Percentiles rank a stretch among this genome's conserved stretches.
Evolutionary conservation across 2,797 vertebrate genomes (phyloP).

Genomic region (Adrianichthys oophorus): DNA sequence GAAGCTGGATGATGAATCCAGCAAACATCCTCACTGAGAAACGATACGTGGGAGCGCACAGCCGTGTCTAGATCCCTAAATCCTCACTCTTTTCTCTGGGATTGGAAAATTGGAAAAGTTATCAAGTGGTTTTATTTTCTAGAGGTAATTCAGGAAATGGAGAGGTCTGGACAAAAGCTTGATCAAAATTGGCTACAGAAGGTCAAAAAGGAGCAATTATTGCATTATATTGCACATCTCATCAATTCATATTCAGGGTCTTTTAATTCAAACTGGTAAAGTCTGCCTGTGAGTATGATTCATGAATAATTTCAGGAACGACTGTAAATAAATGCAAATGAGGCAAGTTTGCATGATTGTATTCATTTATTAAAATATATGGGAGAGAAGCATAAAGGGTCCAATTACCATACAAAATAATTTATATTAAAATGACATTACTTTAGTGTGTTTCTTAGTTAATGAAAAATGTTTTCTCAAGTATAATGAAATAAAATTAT

Average conservation of each 20-base stretch:
- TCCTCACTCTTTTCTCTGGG: neutral
- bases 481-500: no score
- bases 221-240: no score
- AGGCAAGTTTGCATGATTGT: neutral
- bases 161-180: no score
- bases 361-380: neutral
- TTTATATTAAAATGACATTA: no score
- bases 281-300: neutral
- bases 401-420: no score
- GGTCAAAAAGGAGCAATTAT: no score
- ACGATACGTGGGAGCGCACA: slow-evolving; percentile 1
- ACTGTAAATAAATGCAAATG: neutral
- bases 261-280: no score
- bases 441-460: no score
- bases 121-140: slow-evolving; percentile 4
- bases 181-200: no score
- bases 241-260: no score
- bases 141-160: slow-evolving; percentile 9
- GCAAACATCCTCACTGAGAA: slow-evolving; percentile 1
- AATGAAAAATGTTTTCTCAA: no score
- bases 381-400: no score
- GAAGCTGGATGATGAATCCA: slow-evolving; percentile 10
- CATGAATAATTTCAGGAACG: neutral
- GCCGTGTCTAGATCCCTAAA: neutral
- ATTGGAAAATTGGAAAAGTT: neutral